These are phyloP conservation scores for Halocaridina rubra DNA, from an alignment of 2,888 invertebrate species.

Conservation along the genomic window DNA sequence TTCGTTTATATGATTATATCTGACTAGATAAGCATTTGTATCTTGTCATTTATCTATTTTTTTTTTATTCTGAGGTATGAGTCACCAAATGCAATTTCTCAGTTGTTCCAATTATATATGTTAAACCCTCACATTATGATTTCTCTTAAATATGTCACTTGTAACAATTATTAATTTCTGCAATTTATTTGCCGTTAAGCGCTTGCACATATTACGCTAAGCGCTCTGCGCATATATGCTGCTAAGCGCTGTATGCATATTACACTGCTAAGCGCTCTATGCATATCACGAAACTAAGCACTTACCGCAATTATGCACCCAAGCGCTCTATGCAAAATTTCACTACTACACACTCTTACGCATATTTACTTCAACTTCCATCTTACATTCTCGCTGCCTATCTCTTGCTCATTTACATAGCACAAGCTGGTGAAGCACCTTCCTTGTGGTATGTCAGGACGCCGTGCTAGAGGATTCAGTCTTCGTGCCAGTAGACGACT, in stretches of 20 bases:
- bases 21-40: no score
- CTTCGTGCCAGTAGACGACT: background rate
- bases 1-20: no score
- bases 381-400: background rate
- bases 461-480: background rate
- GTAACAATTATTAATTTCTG: background rate
- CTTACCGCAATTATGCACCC: background rate
- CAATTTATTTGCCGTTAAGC: background rate
- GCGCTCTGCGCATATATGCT: background rate
- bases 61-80: no score
- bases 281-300: no score
- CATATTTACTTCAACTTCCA: background rate
- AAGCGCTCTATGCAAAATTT: background rate
- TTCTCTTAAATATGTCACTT: background rate
- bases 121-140: background rate
- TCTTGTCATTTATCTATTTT: no score
- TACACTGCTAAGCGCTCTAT: background rate
- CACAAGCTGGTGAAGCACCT: conserved; percentile 51
- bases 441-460: conserved; percentile 52
- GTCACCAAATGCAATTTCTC: no score
- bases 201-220: background rate
- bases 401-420: conserved; percentile 32
- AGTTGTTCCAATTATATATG: no score
- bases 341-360: background rate
- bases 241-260: background rate